These are phyloP conservation scores for Cololabis saira DNA, from an alignment of 2,113 vertebrate genomes.

Conservation along the genomic window DNA sequence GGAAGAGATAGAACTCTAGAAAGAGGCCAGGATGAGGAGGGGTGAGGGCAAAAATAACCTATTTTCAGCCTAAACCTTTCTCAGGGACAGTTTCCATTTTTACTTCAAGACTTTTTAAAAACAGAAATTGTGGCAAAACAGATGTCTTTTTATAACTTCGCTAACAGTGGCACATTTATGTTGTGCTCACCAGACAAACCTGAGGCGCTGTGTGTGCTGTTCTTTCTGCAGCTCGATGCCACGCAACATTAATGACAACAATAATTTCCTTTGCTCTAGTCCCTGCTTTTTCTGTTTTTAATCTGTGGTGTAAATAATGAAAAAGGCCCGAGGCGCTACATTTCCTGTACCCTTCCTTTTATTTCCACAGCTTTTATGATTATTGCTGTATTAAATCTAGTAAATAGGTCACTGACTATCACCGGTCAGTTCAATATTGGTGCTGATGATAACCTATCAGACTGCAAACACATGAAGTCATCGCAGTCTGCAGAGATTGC, in stretches of 20 bases:
- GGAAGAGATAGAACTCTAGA: slow-evolving; percentile 19
- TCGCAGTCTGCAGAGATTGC: slow-evolving; percentile 41
- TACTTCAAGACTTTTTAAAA: slow-evolving; percentile 31
- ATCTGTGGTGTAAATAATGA: slow-evolving; percentile 52
- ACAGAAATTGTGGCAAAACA: slow-evolving; percentile 38
- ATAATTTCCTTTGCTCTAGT: slow-evolving; percentile 47
- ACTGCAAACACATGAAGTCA: slow-evolving; percentile 70
- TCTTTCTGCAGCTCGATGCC: slow-evolving; percentile 46
- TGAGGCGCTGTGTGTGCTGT: slow-evolving; percentile 42
- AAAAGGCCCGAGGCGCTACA: slow-evolving; percentile 32
- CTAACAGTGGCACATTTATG: slow-evolving; percentile 56
- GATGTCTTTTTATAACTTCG: slow-evolving; percentile 46
- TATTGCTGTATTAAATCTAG: slow-evolving; percentile 67
- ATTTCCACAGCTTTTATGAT: slow-evolving; percentile 53
- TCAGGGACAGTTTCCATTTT: slow-evolving; percentile 63
- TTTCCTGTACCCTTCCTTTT: slow-evolving; percentile 52
- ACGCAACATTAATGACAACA: slow-evolving; percentile 61
- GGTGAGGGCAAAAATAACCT: slow-evolving; percentile 14
- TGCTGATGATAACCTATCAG: slow-evolving; percentile 72
- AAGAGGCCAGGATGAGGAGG: not conserved
- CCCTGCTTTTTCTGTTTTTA: slow-evolving; percentile 50
- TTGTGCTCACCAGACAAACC: slow-evolving; percentile 29
- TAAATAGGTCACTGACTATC: slow-evolving; percentile 74
- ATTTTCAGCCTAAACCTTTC: slow-evolving; percentile 46
- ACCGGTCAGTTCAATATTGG: slow-evolving; percentile 50